Conservation (phyloP, 2,797 vertebrate genomes). For the Lepilemur septentrionalis region DNA sequence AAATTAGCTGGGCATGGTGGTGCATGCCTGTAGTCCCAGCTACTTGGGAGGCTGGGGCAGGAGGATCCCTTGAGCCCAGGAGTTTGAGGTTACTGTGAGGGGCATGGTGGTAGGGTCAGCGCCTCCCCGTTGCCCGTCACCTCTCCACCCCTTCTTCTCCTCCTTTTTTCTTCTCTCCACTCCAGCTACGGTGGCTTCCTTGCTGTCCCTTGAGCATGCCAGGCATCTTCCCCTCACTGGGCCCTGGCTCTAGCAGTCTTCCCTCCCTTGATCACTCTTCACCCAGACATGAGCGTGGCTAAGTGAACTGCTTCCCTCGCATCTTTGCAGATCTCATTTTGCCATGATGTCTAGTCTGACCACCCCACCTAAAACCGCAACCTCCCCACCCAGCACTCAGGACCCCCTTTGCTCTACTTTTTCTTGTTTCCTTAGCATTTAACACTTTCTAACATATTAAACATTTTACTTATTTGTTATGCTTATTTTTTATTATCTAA, state of each 20-base stretch:
- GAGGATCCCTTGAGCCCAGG: no score
- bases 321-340: neutral
- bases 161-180: neutral
- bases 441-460: neutral
- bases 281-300: neutral
- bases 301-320: neutral
- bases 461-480: neutral
- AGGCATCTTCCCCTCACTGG: neutral
- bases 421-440: neutral
- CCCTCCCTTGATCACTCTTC: neutral
- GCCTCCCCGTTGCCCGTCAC: rapidly evolving
- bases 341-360: neutral
- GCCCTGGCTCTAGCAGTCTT: neutral
- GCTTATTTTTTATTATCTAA: neutral
- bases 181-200: neutral
- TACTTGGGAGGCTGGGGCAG: no score
- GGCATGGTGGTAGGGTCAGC: neutral
- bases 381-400: neutral
- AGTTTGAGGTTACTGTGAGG: no score
- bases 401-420: neutral
- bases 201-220: neutral
- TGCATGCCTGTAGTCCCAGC: no score
- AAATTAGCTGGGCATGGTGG: no score
- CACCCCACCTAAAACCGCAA: neutral
- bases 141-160: neutral